phyloP scores from a whole-genome alignment of 2,797 vertebrate genomes.

The Takifugu rubripes region DNA sequence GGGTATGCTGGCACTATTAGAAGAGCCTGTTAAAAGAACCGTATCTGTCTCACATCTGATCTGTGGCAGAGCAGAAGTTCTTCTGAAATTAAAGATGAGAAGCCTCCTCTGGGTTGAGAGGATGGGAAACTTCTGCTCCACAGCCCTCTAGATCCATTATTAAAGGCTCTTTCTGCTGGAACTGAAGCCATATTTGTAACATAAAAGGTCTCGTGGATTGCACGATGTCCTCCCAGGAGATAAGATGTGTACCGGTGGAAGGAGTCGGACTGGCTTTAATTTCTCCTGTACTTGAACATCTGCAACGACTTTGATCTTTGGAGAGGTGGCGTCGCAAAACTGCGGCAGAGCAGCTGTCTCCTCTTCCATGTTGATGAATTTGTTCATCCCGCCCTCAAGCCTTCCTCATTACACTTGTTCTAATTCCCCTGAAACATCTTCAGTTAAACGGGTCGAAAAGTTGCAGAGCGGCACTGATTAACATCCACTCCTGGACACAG shows the following conservation, averaged over 20 bases:
- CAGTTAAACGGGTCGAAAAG: slow-evolving; percentile 1
- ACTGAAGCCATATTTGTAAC: slow-evolving; percentile 23
- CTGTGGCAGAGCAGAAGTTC: too few relatives aligned
- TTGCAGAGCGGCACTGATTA: not conserved
- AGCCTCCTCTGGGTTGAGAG: too few relatives aligned
- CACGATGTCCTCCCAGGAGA: slow-evolving; percentile 8
- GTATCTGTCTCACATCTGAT: too few relatives aligned
- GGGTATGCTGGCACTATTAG: too few relatives aligned
- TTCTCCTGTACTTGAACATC: slow-evolving; percentile 27
- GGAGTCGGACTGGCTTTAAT: slow-evolving; percentile 20
- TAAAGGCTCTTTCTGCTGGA: not conserved
- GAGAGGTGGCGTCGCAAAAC: slow-evolving; percentile 33
- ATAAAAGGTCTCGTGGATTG: slow-evolving; percentile 23
- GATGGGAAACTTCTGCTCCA: slow-evolving; percentile 8
- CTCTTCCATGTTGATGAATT: slow-evolving; percentile 40
- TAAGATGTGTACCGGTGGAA: slow-evolving; percentile 7
- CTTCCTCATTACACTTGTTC: slow-evolving; percentile 9
- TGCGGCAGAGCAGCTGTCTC: slow-evolving; percentile 45
- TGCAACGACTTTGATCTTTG: slow-evolving; percentile 41
- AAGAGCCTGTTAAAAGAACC: too few relatives aligned
- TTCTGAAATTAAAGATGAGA: too few relatives aligned
- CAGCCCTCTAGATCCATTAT: slow-evolving; percentile 17
- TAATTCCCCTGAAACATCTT: slow-evolving; percentile 11
- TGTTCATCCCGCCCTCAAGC: slow-evolving; percentile 39
- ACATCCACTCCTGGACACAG: not conserved